These are phyloP conservation scores for Drosophila lowei DNA, from an alignment of 1,140 invertebrate genomes.

Conservation along the genomic window DNA sequence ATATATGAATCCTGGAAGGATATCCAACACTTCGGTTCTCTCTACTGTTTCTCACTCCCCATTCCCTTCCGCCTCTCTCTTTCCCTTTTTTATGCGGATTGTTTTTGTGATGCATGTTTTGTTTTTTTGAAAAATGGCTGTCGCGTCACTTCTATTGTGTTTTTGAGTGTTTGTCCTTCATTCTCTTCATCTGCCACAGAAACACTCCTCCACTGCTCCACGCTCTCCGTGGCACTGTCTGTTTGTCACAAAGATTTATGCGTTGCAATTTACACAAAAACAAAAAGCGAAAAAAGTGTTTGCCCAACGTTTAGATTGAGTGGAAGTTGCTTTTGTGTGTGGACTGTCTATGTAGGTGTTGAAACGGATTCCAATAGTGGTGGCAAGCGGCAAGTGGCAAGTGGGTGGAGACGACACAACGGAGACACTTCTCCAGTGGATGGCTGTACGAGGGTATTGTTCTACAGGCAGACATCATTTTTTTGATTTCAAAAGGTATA, in stretches of 20 bases:
- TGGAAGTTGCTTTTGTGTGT: constrained; percentile 61
- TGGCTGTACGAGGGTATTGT: not conserved
- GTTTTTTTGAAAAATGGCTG: constrained; percentile 78
- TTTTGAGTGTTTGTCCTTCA: constrained; percentile 67
- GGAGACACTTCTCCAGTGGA: constrained; percentile 12
- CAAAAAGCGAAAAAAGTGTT: constrained; percentile 47
- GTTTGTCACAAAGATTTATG: constrained; percentile 80
- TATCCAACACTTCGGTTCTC: not conserved
- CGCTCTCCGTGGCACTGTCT: constrained; percentile 29
- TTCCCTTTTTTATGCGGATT: constrained; percentile 43
- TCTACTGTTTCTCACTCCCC: constrained; percentile 3
- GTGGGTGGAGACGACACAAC: not conserved
- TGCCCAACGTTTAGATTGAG: constrained; percentile 74
- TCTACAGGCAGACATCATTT: not conserved
- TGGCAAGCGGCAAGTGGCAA: not conserved
- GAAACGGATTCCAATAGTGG: constrained; percentile 32
- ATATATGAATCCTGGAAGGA: no score
- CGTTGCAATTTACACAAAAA: constrained; percentile 75
- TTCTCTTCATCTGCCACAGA: constrained; percentile 35
- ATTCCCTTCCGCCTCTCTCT: constrained; percentile 11
- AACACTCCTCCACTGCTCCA: constrained; percentile 1
- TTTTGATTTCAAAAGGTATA: not conserved
- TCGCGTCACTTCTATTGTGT: constrained; percentile 79
- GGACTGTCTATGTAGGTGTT: constrained; percentile 53
- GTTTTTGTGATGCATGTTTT: constrained; percentile 69